Evolutionary conservation across 2,797 vertebrate species (phyloP).

Genomic region (Parauchenoglanis punctatus): DNA sequence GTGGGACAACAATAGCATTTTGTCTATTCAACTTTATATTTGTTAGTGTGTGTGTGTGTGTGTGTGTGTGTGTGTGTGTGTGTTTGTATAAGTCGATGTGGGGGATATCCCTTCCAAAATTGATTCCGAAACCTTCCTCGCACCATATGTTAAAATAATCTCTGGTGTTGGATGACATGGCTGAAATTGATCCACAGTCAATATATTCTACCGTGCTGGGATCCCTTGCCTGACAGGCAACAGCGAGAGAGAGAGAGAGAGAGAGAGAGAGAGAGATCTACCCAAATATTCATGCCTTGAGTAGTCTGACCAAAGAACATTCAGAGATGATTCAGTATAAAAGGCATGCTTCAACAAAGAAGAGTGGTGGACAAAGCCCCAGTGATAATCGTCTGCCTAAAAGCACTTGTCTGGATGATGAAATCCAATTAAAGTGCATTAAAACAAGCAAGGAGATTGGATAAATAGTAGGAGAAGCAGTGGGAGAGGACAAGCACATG

Average conservation of each 20-base stretch:
- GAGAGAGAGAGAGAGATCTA: slow-evolving; percentile 12
- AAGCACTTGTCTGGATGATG: slow-evolving; percentile 58
- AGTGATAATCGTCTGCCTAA: slow-evolving; percentile 62
- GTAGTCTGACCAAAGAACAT: slow-evolving; percentile 35
- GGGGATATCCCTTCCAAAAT: slow-evolving; percentile 49
- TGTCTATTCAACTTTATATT: slow-evolving; percentile 36
- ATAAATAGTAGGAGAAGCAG: slow-evolving; percentile 48
- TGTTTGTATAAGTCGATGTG: slow-evolving; percentile 44
- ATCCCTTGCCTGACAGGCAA: slow-evolving; percentile 53
- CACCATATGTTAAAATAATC: slow-evolving; percentile 43
- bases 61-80: slow-evolving; percentile 16
- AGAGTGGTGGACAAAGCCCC: slow-evolving; percentile 51
- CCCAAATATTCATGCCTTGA: slow-evolving; percentile 27
- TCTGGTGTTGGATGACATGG: slow-evolving; percentile 50
- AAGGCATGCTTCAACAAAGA: slow-evolving; percentile 41
- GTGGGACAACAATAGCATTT: not conserved
- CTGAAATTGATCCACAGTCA: slow-evolving; percentile 51
- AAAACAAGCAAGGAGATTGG: slow-evolving; percentile 55
- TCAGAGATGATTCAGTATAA: slow-evolving; percentile 48
- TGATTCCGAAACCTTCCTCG: slow-evolving; percentile 49
- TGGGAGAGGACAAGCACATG: slow-evolving; percentile 12
- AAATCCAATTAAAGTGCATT: slow-evolving; percentile 60
- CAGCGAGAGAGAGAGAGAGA: not conserved
- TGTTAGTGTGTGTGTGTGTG: slow-evolving; percentile 24
- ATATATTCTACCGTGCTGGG: slow-evolving; percentile 56